Evolutionary conservation across 1,140 invertebrate genomes (phyloP).

Genomic region (Andricus grossulariae): DNA sequence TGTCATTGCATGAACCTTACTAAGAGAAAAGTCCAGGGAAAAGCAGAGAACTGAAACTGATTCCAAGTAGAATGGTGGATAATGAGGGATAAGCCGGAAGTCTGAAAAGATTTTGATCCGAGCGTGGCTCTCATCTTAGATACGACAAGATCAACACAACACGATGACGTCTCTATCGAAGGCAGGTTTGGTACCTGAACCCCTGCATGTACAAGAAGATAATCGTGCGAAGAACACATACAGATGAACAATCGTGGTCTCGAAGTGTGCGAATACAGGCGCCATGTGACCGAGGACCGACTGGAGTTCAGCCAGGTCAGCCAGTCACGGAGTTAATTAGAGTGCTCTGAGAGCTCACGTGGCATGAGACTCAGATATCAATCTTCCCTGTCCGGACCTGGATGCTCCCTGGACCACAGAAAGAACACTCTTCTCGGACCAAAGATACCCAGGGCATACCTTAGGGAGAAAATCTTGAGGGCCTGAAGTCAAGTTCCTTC

Average conservation of each 20-base stretch:
- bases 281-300: constrained; percentile 57
- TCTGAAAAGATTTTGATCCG: constrained; percentile 2
- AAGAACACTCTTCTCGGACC: constrained; percentile 44
- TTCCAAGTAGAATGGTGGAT: background rate
- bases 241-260: constrained; percentile 47
- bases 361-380: constrained; percentile 60
- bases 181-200: constrained; percentile 50
- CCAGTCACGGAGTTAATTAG: constrained; percentile 77
- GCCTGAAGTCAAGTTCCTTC: too few relatives aligned
- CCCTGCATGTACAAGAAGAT: constrained; percentile 12
- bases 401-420: constrained; percentile 54
- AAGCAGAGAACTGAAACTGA: background rate
- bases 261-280: constrained; percentile 55
- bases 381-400: constrained; percentile 56
- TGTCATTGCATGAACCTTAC: background rate
- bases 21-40: background rate
- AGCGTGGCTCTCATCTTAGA: background rate
- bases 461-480: too few relatives aligned
- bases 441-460: background rate
- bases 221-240: constrained; percentile 42
- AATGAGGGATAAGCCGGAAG: background rate
- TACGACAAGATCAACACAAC: constrained; percentile 41
- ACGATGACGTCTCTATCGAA: constrained; percentile 57
- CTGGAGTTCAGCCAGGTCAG: constrained; percentile 68
- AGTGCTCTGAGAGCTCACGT: constrained; percentile 63